These are phyloP conservation scores for Drosophila koepferae DNA, from an alignment of 2,888 invertebrate genomes.

Conservation along the genomic window DNA sequence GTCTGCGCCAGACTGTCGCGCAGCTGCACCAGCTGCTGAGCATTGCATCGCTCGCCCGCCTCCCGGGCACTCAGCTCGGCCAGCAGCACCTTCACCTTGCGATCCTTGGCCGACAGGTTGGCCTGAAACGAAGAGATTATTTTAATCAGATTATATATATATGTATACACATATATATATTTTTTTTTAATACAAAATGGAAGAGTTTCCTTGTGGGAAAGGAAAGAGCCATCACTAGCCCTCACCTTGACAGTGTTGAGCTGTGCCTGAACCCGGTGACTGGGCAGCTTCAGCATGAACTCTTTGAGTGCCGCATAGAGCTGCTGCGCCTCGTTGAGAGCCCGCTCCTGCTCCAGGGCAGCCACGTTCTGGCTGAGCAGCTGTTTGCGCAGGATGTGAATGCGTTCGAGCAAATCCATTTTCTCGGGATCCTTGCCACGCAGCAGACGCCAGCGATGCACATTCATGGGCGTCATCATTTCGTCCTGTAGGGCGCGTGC, in stretches of 20 bases:
- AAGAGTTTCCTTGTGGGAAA: neutral
- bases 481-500: conserved; percentile 95
- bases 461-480: conserved; percentile 95
- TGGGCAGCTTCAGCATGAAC: conserved; percentile 84
- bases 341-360: conserved; percentile 80
- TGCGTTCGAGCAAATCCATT: conserved; percentile 92
- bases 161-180: conserved; percentile 6
- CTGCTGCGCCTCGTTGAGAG: conserved; percentile 82
- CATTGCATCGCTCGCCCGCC: conserved; percentile 80
- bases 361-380: conserved; percentile 82
- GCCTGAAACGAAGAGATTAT: conserved; percentile 60
- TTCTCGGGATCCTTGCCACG: conserved; percentile 95
- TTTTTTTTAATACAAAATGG: conserved; percentile 4
- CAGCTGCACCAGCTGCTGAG: conserved; percentile 77
- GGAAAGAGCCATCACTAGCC: too few relatives aligned
- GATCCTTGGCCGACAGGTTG: conserved; percentile 79
- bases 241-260: conserved; percentile 83
- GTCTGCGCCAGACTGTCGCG: conserved; percentile 75
- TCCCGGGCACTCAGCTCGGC: conserved; percentile 82
- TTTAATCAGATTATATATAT: conserved; percentile 12
- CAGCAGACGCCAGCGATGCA: conserved; percentile 95
- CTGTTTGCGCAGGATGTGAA: conserved; percentile 88
- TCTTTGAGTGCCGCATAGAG: conserved; percentile 83
- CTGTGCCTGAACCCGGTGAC: conserved; percentile 83
- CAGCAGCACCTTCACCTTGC: conserved; percentile 82